Evolutionary conservation across 2,113 vertebrate genomes (phyloP), one percentile per base, ranked within the genome.

Genomic region (Actinemys pallida): DNA sequence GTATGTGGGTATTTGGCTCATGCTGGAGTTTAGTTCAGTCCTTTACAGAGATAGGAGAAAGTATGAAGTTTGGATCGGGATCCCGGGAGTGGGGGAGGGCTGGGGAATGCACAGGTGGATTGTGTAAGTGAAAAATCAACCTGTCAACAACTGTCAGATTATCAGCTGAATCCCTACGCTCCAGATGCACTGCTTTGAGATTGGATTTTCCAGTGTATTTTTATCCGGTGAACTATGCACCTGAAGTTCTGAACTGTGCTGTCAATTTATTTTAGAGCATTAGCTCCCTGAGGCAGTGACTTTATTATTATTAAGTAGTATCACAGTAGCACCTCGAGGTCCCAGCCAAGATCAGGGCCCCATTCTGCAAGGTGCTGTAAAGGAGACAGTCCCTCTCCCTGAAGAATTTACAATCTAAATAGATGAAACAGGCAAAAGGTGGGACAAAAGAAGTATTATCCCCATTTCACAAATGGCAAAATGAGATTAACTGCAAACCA

Each of bases 121-220:
- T 93, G 69, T 86, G 19, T 92, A 94, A 94, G 47, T 75, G 65
- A 94, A 95, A 96, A 17, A 17, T 95, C 27, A 29, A 24, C 50
- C 54, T 93, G 42, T 94, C 86, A 87, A n/a, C 52, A 84, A 81
- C 45, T 42, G 13, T 87, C 69, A 0, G 1, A 54, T 96, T 94
- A 50, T 95, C 90, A 92, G 84, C 84, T 57, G 8, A 90, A 94
- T 90, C 90, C 90, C 59, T 93, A 88, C 81, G n/a, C 53, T 93
- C 83, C 87, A 95, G 90, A 93, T 95, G 96, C 72, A 81, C 78
- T 53, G 35, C 25, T 88, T 25, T n/a, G 56, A 72, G 85, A 92
- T 31, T 56, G 25, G 14, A 83, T 92, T 39, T 88, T 92, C 84
- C 35, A 57, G 57, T 83, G 49, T 59, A 10, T 86, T 31, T 94